Conservation (phyloP, 2,888 invertebrate genomes). For the Cryptocephalus primarius region DNA sequence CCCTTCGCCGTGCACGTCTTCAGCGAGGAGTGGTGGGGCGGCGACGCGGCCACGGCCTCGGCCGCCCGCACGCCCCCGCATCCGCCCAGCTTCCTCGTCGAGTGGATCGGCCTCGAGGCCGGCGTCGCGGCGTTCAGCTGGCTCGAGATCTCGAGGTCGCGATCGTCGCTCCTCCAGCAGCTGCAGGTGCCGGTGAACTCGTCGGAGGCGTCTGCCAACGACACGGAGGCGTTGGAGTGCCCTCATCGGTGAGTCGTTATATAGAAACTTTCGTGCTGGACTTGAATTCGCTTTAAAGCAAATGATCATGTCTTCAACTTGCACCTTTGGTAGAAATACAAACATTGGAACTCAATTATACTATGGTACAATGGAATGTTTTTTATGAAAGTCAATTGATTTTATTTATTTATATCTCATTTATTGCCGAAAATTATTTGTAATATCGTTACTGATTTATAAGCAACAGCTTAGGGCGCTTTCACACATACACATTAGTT, state of each 20-base stretch:
- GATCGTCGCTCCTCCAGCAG: conserved; percentile 50
- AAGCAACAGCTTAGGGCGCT: too few species aligned
- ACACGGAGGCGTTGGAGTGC: conserved; percentile 44
- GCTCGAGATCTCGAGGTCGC: conserved; percentile 62
- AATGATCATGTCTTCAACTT: too few species aligned
- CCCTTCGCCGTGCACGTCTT: conserved; percentile 65
- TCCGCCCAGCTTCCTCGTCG: conserved; percentile 52
- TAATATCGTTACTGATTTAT: too few species aligned
- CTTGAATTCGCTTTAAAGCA: too few species aligned
- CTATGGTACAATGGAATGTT: too few species aligned
- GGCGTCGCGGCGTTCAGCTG: conserved; percentile 68
- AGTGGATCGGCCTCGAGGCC: conserved; percentile 60
- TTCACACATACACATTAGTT: too few species aligned
- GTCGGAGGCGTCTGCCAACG: conserved; percentile 40
- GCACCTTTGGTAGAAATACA: too few species aligned
- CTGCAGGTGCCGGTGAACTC: conserved; percentile 41
- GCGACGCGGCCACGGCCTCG: conserved; percentile 28
- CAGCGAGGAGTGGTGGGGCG: conserved; percentile 65
- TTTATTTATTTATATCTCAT: too few species aligned
- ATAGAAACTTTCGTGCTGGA: too few species aligned
- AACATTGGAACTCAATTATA: too few species aligned
- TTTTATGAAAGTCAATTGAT: too few species aligned
- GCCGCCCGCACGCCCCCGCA: conserved; percentile 30
- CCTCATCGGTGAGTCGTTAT: conserved; percentile 16
- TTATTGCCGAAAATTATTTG: too few species aligned